A percentile compares a stretch with the other conserved stretches of the same genome.
Conservation (phyloP, 1,140 invertebrate species). For the Tetramorium simillimum region DNA sequence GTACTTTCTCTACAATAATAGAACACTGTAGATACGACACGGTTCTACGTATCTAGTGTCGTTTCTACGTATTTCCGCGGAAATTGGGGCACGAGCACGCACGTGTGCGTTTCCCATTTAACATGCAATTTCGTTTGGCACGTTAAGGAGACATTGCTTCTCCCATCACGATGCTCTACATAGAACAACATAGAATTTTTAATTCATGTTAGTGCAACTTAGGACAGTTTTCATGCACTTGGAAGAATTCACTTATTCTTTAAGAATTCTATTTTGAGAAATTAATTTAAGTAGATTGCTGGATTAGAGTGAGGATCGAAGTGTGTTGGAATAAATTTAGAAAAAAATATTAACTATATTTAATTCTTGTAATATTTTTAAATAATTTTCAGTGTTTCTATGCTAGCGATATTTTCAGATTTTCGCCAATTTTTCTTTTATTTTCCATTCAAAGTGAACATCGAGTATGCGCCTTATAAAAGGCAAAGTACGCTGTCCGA, state of each 20-base stretch:
- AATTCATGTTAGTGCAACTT: not conserved
- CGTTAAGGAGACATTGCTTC: not conserved
- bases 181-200: not conserved
- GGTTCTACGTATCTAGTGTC: not conserved
- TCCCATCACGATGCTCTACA: not conserved
- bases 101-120: conserved; percentile 8
- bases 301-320: not conserved
- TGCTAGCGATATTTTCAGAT: not conserved
- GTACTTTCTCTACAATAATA: conserved; percentile 51
- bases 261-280: not conserved
- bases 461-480: not conserved
- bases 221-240: not conserved
- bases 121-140: not conserved
- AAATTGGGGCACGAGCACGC: conserved; percentile 53
- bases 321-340: not conserved
- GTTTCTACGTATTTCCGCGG: conserved; percentile 55
- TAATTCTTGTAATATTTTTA: not conserved
- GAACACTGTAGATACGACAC: conserved; percentile 11
- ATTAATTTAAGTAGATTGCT: not conserved
- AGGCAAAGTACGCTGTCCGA: not conserved
- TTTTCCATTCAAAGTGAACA: not conserved
- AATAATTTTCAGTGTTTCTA: not conserved
- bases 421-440: not conserved
- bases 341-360: not conserved
- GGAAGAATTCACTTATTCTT: not conserved